Evolutionary conservation across 92 coral and sea anemone species (phyloP).

Genomic region (Palythoa grandis): DNA sequence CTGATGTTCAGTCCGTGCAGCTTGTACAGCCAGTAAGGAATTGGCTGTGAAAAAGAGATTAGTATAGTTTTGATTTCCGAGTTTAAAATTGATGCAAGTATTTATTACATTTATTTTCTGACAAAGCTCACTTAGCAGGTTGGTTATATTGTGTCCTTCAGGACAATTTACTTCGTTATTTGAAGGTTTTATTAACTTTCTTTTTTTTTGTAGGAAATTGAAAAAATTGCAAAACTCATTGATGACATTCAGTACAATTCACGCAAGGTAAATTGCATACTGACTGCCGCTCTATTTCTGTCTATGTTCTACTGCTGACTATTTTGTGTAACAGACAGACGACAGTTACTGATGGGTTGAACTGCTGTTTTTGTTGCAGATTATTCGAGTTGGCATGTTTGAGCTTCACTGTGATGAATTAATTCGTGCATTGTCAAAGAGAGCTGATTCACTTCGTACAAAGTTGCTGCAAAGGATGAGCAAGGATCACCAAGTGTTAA

Average conservation of each 20-base stretch:
- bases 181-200: neutral
- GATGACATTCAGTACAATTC: constrained; percentile 97
- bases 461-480: constrained; percentile 96
- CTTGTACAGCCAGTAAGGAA: constrained; percentile 98
- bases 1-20: constrained; percentile 94
- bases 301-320: too few species aligned
- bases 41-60: constrained; percentile 67
- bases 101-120: too few species aligned
- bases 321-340: neutral
- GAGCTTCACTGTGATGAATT: constrained; percentile 98
- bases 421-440: constrained; percentile 91
- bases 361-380: constrained; percentile 55
- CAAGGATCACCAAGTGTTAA: constrained; percentile 92
- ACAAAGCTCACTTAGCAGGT: too few species aligned
- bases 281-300: neutral
- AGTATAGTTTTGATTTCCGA: neutral
- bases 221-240: constrained; percentile 87
- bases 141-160: too few species aligned
- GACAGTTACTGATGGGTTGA: neutral
- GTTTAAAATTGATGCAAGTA: too few species aligned
- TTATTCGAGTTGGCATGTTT: constrained; percentile 96
- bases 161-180: neutral
- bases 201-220: constrained; percentile 78
- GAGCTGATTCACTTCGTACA: constrained; percentile 89
- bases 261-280: constrained; percentile 73